Percentiles rank a stretch among this genome's conserved stretches.
Conservation (phyloP, 2,888 invertebrate species). For the Dicycla oo region DNA sequence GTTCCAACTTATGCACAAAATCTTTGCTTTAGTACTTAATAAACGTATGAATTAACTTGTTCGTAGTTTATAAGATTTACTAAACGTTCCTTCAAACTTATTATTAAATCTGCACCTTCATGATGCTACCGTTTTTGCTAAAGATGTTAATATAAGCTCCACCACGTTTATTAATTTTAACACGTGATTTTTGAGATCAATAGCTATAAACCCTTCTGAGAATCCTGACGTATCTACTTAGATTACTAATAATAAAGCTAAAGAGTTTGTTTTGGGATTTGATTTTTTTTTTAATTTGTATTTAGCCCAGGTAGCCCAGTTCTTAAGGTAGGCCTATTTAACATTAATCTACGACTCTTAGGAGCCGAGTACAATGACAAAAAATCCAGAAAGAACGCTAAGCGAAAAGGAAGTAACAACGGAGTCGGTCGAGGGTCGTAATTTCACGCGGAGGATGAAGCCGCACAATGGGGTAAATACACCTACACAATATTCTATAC, state of each 20-base stretch:
- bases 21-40: neutral
- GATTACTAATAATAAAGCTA: too few species aligned
- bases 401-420: too few species aligned
- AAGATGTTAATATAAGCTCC: neutral
- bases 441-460: too few species aligned
- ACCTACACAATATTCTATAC: neutral
- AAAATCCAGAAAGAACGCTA: too few species aligned
- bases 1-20: slow-evolving; percentile 2
- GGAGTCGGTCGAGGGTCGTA: too few species aligned
- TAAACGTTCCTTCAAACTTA: neutral
- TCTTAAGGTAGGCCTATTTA: too few species aligned
- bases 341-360: too few species aligned
- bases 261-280: too few species aligned
- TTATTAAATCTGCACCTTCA: neutral
- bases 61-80: neutral
- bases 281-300: too few species aligned
- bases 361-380: too few species aligned
- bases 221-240: neutral
- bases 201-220: neutral
- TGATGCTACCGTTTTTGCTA: neutral
- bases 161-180: neutral
- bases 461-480: neutral
- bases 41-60: neutral
- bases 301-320: too few species aligned
- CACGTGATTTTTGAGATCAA: neutral